Evolutionary conservation across 2,797 vertebrate genomes (phyloP), one percentile per base, ranked within the genome.

Genomic region (Anguilla marmorata): DNA sequence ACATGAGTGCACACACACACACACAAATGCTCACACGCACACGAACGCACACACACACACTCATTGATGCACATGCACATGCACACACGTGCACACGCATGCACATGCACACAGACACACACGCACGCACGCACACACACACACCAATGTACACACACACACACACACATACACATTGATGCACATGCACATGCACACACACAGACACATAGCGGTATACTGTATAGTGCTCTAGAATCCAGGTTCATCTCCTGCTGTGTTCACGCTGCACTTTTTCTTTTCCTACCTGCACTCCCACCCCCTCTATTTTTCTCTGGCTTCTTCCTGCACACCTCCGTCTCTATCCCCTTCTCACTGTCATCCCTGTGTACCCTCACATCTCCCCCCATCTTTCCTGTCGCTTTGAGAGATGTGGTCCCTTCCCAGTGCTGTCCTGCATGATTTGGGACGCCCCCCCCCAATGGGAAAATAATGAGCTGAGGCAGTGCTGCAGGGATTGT

Each of bases 111-210:
- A 8, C 50, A 52, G 8, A 52, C 50, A 52, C 0, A 52, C 50
- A 52, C 50, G n/a, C 52, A 12, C 52, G 1, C 0, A 2, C 11
- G 11, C 52, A 54, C 52, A 1, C 52, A 54, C 52, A 54, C 52
- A 12, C 52, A 54, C 52, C 52, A 54, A 11, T 8, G 66, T 45
- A 83, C 79, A 82, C 56, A 83, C 33, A 69, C 50, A 52, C 50
- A 87, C 86, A 83, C 54, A 48, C 76, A 66, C 54, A 82, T 56
- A n/a, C 79, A 72, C 16, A 80, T 37, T 37, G 52, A 7, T 54
- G 52, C 50, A 0, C 50, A 52, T 11, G 6, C 50, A 8, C 50
- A 7, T 11, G 11, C 50, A 52, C 50, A 8, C 50, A 52, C 50
- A 52, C 50, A 52, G 7, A 52, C 50, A 52, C 50, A 52, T 5